Evolutionary conservation across 2,888 invertebrate genomes (phyloP).

Genomic region (Scaptomyza cyrtandrae): DNA sequence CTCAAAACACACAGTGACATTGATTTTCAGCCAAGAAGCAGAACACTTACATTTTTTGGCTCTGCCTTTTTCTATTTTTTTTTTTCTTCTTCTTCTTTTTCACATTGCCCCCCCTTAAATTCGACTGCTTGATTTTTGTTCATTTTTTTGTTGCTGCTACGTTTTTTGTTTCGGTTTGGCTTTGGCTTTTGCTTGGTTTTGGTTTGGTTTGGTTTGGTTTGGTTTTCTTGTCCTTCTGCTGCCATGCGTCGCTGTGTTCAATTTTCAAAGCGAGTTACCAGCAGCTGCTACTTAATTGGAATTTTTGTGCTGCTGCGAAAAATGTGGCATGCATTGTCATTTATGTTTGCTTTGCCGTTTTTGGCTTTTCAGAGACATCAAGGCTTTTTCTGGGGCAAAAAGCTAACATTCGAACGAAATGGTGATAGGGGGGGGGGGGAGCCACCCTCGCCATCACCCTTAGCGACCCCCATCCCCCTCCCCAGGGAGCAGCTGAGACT

Average conservation of each 20-base stretch:
- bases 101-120: not conserved
- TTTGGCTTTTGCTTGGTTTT: slow-evolving; percentile 23
- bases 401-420: not conserved
- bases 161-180: slow-evolving; percentile 18
- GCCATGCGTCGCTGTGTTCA: slow-evolving; percentile 54
- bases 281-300: slow-evolving; percentile 78
- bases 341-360: slow-evolving; percentile 59
- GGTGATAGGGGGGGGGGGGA: no score
- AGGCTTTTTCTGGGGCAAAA: slow-evolving; percentile 2
- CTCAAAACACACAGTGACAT: slow-evolving; percentile 53
- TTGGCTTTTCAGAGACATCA: slow-evolving; percentile 21
- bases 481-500: not conserved
- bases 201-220: slow-evolving; percentile 15
- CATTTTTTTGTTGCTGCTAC: not conserved
- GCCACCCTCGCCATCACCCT: no score
- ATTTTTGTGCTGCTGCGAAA: slow-evolving; percentile 65
- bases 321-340: slow-evolving; percentile 70
- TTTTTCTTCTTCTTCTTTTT: slow-evolving; percentile 6
- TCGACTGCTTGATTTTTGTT: not conserved
- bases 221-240: slow-evolving; percentile 12
- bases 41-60: slow-evolving; percentile 41
- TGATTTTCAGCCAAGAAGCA: slow-evolving; percentile 63
- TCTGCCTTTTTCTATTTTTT: slow-evolving; percentile 25
- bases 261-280: slow-evolving; percentile 66
- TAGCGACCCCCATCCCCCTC: not conserved